phyloP scores from a whole-genome alignment of 2,888 invertebrate genomes.

The Artemia sinica region DNA sequence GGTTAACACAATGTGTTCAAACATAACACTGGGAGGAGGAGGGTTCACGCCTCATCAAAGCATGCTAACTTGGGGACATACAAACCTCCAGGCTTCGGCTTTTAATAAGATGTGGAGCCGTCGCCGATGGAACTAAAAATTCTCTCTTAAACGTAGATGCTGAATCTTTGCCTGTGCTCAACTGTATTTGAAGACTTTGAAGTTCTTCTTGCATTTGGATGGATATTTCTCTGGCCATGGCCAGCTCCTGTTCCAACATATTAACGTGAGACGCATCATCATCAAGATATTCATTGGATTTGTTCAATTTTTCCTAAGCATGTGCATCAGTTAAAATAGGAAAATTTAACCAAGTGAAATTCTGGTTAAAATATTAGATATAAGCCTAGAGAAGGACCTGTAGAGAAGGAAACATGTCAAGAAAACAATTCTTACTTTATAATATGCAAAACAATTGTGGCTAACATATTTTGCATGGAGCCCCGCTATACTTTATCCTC shows the following conservation, averaged over 20 bases:
- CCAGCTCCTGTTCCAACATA: slow-evolving; percentile 59
- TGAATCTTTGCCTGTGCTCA: slow-evolving; percentile 9
- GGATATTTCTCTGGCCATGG: slow-evolving; percentile 52
- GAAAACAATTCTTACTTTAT: too few relatives aligned
- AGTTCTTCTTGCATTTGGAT: slow-evolving; percentile 44
- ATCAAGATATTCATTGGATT: background rate
- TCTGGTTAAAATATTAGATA: too few relatives aligned
- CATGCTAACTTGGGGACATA: slow-evolving; percentile 4
- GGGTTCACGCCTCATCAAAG: too few relatives aligned
- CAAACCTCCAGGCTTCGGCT: slow-evolving; percentile 22
- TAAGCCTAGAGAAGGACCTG: too few relatives aligned
- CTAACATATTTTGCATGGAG: too few relatives aligned
- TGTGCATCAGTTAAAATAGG: background rate
- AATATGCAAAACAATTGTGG: too few relatives aligned
- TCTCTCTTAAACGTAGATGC: slow-evolving; percentile 14
- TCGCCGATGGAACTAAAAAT: background rate
- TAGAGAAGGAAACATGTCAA: too few relatives aligned
- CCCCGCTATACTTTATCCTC: too few relatives aligned
- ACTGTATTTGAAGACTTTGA: slow-evolving; percentile 17
- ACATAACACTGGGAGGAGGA: too few relatives aligned
- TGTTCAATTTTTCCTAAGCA: background rate
- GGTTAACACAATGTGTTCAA: too few relatives aligned
- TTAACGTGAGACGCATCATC: slow-evolving; percentile 13
- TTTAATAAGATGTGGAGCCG: slow-evolving; percentile 23
- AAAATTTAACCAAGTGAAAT: background rate